Evolutionary conservation across 2,113 vertebrate species (phyloP), one percentile per base, ranked within the genome.

Genomic region (Chaetura pelagica): DNA sequence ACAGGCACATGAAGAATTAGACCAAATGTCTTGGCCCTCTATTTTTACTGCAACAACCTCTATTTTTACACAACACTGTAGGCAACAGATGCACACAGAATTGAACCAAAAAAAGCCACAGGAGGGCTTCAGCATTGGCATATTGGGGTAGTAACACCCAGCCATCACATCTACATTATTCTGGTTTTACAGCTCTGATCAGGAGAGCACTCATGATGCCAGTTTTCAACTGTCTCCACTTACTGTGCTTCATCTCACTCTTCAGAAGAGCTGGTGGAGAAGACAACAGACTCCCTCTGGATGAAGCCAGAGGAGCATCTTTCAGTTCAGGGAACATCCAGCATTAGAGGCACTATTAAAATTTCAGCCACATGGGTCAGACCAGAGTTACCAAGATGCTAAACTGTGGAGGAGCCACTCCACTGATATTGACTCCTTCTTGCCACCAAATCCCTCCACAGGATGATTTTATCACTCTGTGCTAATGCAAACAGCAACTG

Each of bases 81-180:
- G 44, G 76, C 32, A 46, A 62, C 0, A 2, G 62, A 35, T 12
- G 24, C 59, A 26, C 7, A 7, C 67, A 52, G 61, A n/a, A 30
- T 2, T 3, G 59, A 51, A 18, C 12, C 76, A n/a, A 59, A 42
- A 59, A 42, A 7, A 42, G 40, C 4, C 74, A 19, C 20, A 13
- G 68, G 11, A 12, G 0, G 10, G 3, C 48, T 15, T 32, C 40
- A 46, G 57, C 51, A n/a, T 2, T 5, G 42, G 22, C 1, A 4
- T 10, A 19, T 3, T 10, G 5, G 24, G 69, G 22, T 51, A 74
- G 0, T 1, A 17, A 29, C 40, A 20, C 16, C 15, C 23, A 16
- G 26, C 40, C 1, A 2, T 15, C 35, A 29, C 3, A 0, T 9
- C 27, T 1, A 6, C 29, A 1, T 17, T 23, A 2, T 1, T 6